Evolutionary conservation across 2,797 vertebrate species (phyloP).

Genomic region (Myotis vivesi): DNA sequence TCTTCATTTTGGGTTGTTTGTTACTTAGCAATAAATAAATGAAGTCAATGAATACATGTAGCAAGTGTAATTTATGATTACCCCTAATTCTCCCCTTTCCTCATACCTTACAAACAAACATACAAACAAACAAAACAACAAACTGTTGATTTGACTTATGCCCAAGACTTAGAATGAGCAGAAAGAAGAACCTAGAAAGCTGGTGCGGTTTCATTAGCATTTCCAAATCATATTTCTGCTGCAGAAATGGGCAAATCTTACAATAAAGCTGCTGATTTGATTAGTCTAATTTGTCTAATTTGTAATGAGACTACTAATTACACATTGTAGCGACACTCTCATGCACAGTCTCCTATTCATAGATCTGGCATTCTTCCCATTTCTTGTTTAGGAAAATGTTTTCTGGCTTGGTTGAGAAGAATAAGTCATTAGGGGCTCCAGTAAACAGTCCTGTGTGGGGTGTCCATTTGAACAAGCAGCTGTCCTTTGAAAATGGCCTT

Average conservation of each 20-base stretch:
- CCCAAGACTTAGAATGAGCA: background rate
- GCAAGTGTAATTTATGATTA: constrained; percentile 1
- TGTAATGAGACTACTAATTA: constrained; percentile 38
- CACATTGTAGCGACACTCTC: background rate
- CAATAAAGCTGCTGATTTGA: constrained; percentile 56
- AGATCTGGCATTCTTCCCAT: constrained; percentile 25
- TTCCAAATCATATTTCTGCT: constrained; percentile 38
- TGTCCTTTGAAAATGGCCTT: constrained; percentile 69
- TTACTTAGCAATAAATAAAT: background rate
- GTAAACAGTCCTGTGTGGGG: constrained; percentile 47
- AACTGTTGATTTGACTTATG: background rate
- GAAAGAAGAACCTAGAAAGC: background rate
- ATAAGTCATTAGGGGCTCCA: constrained; percentile 36
- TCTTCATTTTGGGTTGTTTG: background rate
- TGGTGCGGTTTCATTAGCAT: background rate
- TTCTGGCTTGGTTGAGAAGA: constrained; percentile 57
- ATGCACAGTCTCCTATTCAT: background rate
- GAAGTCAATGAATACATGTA: constrained; percentile 19
- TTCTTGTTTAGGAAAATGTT: constrained; percentile 55
- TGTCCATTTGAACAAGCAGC: constrained; percentile 66
- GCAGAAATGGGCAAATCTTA: constrained; percentile 22
- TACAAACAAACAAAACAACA: background rate
- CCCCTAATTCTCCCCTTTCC: background rate
- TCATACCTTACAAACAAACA: background rate
- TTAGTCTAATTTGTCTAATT: constrained; percentile 33